phyloP scores from a whole-genome alignment of 2,797 vertebrate species.

The Peromyscus nudipes region DNA sequence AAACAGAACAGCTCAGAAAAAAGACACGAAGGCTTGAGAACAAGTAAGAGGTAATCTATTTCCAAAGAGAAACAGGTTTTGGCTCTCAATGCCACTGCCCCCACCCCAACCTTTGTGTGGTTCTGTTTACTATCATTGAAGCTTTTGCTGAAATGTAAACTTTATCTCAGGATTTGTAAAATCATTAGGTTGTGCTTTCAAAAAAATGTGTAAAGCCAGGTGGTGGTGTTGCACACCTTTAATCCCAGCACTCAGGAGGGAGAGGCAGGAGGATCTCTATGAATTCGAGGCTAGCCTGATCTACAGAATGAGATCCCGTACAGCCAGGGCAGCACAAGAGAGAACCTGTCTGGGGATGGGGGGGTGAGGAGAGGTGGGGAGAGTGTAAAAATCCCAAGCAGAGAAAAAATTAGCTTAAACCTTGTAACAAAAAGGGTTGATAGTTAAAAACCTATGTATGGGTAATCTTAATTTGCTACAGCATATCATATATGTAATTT shows the following conservation, averaged over 20 bases:
- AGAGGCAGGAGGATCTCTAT: not conserved
- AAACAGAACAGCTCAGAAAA: not conserved
- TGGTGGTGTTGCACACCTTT: not conserved
- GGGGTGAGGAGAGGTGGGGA: no score
- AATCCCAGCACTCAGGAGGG: not conserved
- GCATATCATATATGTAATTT: not conserved
- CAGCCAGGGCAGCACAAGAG: not conserved
- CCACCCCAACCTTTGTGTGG: no score
- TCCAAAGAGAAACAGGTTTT: not conserved
- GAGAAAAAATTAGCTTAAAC: not conserved
- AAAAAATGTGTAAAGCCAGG: not conserved
- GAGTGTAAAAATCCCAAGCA: not conserved
- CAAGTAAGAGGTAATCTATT: not conserved
- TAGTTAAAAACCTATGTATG: not conserved
- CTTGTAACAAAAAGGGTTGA: not conserved
- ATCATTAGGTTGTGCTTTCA: not conserved
- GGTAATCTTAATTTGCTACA: not conserved
- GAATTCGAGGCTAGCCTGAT: not conserved
- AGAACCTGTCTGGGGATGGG: not conserved
- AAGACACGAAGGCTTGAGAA: not conserved
- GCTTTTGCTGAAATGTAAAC: not conserved
- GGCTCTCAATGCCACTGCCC: not conserved
- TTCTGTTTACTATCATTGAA: not conserved
- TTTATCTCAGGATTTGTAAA: not conserved
- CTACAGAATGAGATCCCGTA: not conserved